A percentile compares a stretch with the other conserved stretches of the same genome.
phyloP scores from a whole-genome alignment of 2,797 vertebrate genomes.

The Enteromius paludinosus region DNA sequence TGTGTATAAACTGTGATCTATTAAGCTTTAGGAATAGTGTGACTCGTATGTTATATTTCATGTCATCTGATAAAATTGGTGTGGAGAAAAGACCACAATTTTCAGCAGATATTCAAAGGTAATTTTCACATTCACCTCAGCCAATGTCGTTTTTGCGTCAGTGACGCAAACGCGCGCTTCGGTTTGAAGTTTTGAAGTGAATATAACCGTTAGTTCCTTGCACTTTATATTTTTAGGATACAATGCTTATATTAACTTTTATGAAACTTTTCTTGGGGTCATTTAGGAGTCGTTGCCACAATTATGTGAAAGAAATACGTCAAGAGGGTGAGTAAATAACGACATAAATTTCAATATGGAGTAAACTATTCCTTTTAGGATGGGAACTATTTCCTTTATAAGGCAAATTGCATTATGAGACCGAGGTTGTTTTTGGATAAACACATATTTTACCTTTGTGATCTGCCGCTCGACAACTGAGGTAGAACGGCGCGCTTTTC shows the following conservation, averaged over 20 bases:
- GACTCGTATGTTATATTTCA: background rate
- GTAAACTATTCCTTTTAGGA: too few relatives aligned
- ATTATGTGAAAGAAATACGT: background rate
- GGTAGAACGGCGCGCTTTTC: slow-evolving; percentile 1
- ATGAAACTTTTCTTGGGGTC: background rate
- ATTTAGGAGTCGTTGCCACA: background rate
- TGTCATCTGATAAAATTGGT: background rate
- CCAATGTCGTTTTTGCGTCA: background rate
- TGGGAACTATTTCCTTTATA: too few relatives aligned
- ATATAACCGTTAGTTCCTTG: too few relatives aligned
- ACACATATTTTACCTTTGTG: background rate
- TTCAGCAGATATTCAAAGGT: background rate
- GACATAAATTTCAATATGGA: background rate
- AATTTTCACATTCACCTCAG: background rate
- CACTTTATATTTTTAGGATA: background rate
- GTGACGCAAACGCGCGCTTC: too few relatives aligned
- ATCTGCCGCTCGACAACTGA: background rate
- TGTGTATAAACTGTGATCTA: background rate
- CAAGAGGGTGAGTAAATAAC: background rate
- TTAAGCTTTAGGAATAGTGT: background rate
- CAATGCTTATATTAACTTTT: background rate
- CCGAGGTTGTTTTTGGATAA: background rate
- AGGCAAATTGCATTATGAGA: background rate
- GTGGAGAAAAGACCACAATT: background rate
- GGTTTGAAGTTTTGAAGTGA: background rate